Evolutionary conservation across 2,113 vertebrate genomes (phyloP).

Genomic region (Chamaetylas fuelleborni): DNA sequence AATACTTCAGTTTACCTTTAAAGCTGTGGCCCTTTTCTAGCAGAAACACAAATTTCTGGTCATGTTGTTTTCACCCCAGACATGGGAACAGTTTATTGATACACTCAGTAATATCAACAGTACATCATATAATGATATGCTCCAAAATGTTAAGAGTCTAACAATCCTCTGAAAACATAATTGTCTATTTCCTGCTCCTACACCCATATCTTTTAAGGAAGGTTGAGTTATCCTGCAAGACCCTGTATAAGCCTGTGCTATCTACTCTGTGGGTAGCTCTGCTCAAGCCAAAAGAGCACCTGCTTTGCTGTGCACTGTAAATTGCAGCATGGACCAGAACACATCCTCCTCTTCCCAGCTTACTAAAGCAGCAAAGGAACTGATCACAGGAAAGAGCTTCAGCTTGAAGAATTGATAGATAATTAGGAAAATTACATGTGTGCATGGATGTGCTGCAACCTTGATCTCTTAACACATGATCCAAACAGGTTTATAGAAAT

Average conservation of each 20-base stretch:
- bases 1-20: background rate
- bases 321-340: background rate
- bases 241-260: background rate
- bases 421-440: background rate
- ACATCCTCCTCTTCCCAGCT: background rate
- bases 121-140: background rate
- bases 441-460: background rate
- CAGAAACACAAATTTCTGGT: background rate
- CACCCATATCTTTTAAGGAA: background rate
- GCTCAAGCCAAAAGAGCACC: background rate
- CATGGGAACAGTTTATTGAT: background rate
- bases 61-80: no score
- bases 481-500: background rate
- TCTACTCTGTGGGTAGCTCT: background rate
- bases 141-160: background rate
- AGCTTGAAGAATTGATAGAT: background rate
- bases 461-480: background rate
- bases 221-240: background rate
- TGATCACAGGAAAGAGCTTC: background rate
- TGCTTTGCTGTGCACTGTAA: background rate
- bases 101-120: background rate
- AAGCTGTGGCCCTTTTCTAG: background rate
- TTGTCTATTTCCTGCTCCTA: background rate
- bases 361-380: background rate
- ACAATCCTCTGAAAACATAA: background rate